Evolutionary conservation across 2,113 vertebrate genomes (phyloP).

Genomic region (Spheniscus mendiculus): DNA sequence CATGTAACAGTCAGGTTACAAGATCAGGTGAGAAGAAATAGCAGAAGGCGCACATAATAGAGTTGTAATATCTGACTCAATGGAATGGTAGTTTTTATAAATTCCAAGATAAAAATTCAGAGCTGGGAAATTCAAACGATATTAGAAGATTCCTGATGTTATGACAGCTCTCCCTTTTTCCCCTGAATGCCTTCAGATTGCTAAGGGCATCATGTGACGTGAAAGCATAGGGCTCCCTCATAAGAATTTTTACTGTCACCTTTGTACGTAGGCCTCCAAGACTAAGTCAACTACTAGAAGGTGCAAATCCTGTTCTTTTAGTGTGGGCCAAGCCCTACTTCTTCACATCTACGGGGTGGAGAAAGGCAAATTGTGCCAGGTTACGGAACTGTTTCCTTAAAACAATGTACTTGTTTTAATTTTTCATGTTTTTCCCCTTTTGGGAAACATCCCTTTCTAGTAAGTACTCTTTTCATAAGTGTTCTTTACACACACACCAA

Average conservation of each 20-base stretch:
- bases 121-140: not conserved
- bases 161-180: not conserved
- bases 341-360: not conserved
- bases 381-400: not conserved
- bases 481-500: not conserved
- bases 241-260: not conserved
- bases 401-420: not conserved
- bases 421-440: not conserved
- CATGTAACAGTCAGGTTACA: not conserved
- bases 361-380: not conserved
- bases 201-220: not conserved
- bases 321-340: not conserved
- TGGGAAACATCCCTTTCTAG: not conserved
- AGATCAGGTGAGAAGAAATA: not conserved
- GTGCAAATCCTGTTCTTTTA: not conserved
- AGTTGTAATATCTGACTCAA: not conserved
- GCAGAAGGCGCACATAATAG: not conserved
- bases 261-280: not conserved
- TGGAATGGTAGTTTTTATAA: not conserved
- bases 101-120: not conserved
- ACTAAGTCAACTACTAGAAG: not conserved
- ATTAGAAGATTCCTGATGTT: not conserved
- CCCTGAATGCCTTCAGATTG: not conserved
- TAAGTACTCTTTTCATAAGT: not conserved
- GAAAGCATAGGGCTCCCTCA: not conserved